Percentiles rank a stretch among this genome's conserved stretches.
These are phyloP conservation scores for Ernsta delagoae DNA, from an alignment of 2,888 invertebrate genomes.

Conservation along the genomic window DNA sequence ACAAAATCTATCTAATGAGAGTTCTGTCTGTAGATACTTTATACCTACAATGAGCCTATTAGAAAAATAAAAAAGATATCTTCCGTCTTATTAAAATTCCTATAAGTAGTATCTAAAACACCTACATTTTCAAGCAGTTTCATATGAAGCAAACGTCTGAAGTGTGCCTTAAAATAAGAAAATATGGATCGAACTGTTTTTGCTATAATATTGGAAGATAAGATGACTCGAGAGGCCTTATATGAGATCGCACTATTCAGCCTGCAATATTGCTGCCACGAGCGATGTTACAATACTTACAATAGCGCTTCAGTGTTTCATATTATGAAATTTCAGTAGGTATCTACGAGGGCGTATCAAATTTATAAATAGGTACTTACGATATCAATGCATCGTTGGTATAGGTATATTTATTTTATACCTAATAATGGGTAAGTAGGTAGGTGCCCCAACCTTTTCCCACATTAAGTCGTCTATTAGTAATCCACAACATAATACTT, in stretches of 20 bases:
- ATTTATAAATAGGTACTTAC: slow-evolving; percentile 9
- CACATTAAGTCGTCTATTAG: too few species aligned
- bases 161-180: slow-evolving; percentile 49
- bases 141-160: slow-evolving; percentile 50
- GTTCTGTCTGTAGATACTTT: too few species aligned
- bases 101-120: too few species aligned
- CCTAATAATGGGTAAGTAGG: too few species aligned
- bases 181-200: slow-evolving; percentile 51
- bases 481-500: too few species aligned
- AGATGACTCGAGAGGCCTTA: slow-evolving; percentile 61
- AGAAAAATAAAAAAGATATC: too few species aligned
- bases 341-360: background rate
- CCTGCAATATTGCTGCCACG: slow-evolving; percentile 62
- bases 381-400: too few species aligned
- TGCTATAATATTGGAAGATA: slow-evolving; percentile 67
- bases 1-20: background rate
- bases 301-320: slow-evolving; percentile 44
- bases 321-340: slow-evolving; percentile 23
- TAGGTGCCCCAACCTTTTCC: too few species aligned
- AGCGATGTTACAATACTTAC: slow-evolving; percentile 52
- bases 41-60: too few species aligned
- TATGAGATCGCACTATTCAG: slow-evolving; percentile 56
- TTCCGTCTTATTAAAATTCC: too few species aligned
- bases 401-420: too few species aligned
- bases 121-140: slow-evolving; percentile 31